A percentile compares a stretch with the other conserved stretches of the same genome.
These are phyloP conservation scores for Rhodinocichla rosea DNA, from an alignment of 2,113 vertebrate species.

Conservation along the genomic window DNA sequence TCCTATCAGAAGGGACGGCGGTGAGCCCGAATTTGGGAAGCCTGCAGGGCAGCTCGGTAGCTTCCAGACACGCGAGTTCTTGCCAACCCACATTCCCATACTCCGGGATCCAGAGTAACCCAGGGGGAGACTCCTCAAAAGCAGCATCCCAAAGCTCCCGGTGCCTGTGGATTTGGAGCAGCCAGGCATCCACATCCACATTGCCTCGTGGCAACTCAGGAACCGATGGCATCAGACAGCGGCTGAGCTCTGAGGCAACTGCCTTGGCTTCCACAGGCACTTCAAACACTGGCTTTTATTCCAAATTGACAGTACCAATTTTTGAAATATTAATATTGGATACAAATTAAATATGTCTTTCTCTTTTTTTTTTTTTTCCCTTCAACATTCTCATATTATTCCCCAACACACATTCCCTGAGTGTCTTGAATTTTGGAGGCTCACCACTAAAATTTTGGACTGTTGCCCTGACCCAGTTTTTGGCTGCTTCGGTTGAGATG, in stretches of 20 bases:
- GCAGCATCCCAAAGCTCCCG: neutral
- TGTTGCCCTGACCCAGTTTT: constrained; percentile 21
- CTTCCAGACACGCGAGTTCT: neutral
- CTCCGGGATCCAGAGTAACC: neutral
- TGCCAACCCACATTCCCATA: neutral
- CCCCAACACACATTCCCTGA: constrained; percentile 23
- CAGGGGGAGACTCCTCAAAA: constrained; percentile 17
- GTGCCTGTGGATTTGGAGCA: neutral
- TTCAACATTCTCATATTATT: neutral
- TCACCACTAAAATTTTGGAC: constrained; percentile 48
- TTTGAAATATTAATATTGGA: neutral
- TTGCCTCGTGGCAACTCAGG: neutral
- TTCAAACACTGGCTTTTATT: neutral
- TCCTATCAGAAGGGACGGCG: neutral
- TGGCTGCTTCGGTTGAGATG: neutral
- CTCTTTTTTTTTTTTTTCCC: neutral
- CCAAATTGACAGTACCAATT: neutral
- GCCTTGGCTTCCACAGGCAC: neutral
- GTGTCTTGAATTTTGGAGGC: constrained; percentile 58
- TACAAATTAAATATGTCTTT: neutral
- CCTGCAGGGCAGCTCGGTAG: neutral
- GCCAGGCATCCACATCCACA: neutral
- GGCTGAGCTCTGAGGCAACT: neutral
- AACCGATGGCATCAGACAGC: neutral
- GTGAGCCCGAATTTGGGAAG: neutral